Conservation (phyloP, 1,140 invertebrate genomes). For the Dermatophagoides farinae region DNA sequence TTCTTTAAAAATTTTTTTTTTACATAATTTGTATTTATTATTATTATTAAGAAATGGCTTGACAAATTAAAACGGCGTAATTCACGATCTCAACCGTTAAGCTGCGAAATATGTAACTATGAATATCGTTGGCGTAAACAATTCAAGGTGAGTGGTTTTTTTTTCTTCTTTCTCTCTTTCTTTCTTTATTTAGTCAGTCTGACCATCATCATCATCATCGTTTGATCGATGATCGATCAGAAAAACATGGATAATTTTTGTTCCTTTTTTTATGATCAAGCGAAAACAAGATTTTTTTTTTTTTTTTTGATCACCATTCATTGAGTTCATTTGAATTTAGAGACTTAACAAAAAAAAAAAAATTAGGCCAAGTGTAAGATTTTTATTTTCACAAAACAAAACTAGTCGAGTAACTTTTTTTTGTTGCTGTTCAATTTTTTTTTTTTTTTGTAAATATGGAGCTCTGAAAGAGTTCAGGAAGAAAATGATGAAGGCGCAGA, state of each 20-base stretch:
- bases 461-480: too few relatives aligned
- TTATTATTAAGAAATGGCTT: constrained; percentile 30
- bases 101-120: constrained; percentile 36
- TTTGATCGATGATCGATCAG: not conserved
- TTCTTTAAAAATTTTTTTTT: not conserved
- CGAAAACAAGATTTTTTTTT: too few relatives aligned
- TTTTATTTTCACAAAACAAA: not conserved
- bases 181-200: not conserved
- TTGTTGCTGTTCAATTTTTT: too few relatives aligned
- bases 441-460: too few relatives aligned
- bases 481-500: too few relatives aligned
- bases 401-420: not conserved
- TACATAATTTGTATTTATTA: too few relatives aligned
- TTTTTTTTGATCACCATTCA: too few relatives aligned
- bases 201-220: not conserved
- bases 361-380: not conserved
- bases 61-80: constrained; percentile 28
- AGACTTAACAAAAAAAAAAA: too few relatives aligned
- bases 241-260: not conserved
- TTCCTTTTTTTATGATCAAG: not conserved
- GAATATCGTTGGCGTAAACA: constrained; percentile 34
- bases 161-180: not conserved
- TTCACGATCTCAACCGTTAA: constrained; percentile 28
- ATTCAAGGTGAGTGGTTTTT: constrained; percentile 29
- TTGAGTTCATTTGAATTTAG: too few relatives aligned